Base-by-base conservation (phyloP, 2,113 vertebrate genomes). In the Dolichallabes microphthalmus region DNA sequence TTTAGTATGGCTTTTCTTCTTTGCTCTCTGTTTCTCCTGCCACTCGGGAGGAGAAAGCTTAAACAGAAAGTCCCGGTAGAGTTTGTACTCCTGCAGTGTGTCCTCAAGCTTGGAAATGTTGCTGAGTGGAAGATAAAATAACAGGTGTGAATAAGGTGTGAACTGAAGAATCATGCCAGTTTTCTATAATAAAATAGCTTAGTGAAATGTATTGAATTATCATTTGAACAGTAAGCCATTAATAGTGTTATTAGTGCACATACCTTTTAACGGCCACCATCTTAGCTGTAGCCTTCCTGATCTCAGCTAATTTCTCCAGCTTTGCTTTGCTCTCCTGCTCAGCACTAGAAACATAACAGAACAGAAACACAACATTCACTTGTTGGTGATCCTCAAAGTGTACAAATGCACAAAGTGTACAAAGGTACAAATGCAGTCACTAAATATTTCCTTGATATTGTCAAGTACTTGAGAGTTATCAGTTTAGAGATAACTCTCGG, bases 11-110 rank as follows among this genome's bases (percentile, higher is more conserved):
- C 66, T 85, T 75, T 58, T 2, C 0, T 20, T 81, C 82, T 92
- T 95, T 82, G 60, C 89, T 15, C 88, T 71, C 14, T 93, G 93
- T 13, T 92, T 82, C 3, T 97, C 92, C 87, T 94, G 88, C 98
- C 97, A 98, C 82, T 97, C 96, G 50, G 90, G 93, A 8, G 97
- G 97, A 12, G 96, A 97, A 19, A 98, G 84, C 64, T 95, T 93
- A 32, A 95, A 95, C 39, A 99, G 95, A 87, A 99, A 96, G 19
- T 97, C 92, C 85, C 93, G 95, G 92, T 96, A 97, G 75, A 79
- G 84, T 63, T 87, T 96, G 88, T 96, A 97, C 74, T 96, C 96
- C n/a, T 88, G 87, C 86, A 99, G 90, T 15, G 86, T 95, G 35
- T 96, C 95, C 89, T 96, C 94, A 1, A 92, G 90, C 75, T 90